Conservation (phyloP, 2,888 invertebrate genomes). For the Eugnorisma glareosa region DNA sequence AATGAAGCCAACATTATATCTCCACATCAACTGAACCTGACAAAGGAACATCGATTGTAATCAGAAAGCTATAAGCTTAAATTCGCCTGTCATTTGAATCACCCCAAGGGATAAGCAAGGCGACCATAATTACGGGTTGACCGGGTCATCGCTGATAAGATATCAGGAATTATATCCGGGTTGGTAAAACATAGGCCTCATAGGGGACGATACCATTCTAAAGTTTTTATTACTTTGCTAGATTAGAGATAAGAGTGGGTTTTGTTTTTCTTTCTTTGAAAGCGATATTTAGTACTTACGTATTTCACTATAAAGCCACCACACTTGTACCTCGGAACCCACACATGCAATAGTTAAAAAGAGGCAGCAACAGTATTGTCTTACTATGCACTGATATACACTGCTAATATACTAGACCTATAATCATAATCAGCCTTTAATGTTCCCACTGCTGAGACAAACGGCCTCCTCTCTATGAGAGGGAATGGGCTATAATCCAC, state of each 20-base stretch:
- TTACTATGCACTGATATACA: neutral
- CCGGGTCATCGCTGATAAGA: slow-evolving; percentile 57
- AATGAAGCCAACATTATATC: slow-evolving; percentile 8
- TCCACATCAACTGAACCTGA: neutral
- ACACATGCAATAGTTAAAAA: neutral
- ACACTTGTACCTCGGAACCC: neutral
- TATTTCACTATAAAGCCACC: neutral
- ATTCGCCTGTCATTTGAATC: slow-evolving; percentile 7
- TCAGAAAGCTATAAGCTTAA: neutral
- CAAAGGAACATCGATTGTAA: slow-evolving; percentile 22
- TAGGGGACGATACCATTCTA: neutral
- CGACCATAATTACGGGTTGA: slow-evolving; percentile 38
- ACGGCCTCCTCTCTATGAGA: too few relatives aligned
- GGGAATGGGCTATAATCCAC: too few relatives aligned
- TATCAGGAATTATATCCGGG: slow-evolving; percentile 27
- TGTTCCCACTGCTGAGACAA: too few relatives aligned
- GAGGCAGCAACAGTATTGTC: neutral
- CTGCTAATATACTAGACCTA: too few relatives aligned
- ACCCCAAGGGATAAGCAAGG: slow-evolving; percentile 33
- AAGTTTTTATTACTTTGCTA: slow-evolving; percentile 3
- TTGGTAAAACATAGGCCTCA: slow-evolving; percentile 25
- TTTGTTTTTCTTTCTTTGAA: neutral
- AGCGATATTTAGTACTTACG: neutral
- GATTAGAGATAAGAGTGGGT: neutral
- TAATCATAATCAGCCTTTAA: too few relatives aligned